Base-by-base conservation (phyloP, 2,113 vertebrate genomes). In the Nicator chloris region DNA sequence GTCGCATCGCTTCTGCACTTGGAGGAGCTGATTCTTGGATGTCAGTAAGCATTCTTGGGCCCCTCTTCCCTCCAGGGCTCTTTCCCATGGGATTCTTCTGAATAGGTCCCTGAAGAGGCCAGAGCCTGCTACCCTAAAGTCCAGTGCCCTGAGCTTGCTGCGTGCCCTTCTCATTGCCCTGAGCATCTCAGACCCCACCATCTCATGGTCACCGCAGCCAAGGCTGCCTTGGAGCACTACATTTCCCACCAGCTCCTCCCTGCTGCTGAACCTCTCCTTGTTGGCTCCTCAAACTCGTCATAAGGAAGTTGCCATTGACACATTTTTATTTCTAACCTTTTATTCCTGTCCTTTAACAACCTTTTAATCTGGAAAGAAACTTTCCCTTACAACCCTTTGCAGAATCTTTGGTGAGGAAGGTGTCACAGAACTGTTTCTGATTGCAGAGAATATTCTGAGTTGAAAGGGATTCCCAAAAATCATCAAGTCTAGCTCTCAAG, bases 121-220 rank as follows among this genome's bases (percentile, higher is more conserved):
- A 35, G 31, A 49, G 26, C 31, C 22, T 51, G 17, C 71, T 51
- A 3, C 22, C 44, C 37, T 59, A 42, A 76, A 50, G 14, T 30
- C 30, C 70, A 49, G 13, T 15, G 30, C 15, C 16, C 16, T 57
- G 31, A 68, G 26, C 11, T 51, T 59, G 17, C 37, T 65, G 30
- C 0, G 0, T 57, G 50, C 13, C 21, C 26, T 31, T 27, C 63
- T 51, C 45, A 21, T 9, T 50, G 21, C 17, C 27, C 37, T 33
- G 33, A 37, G 17, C 30, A 51, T 24, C 44, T 31, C 17, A 11
- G 33, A 59, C 14, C 44, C 26, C 37, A 59, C 26, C 61, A 49
- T 26, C 44, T 35, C 3, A 0, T 31, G 35, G 44, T 57, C 47
- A 27, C 39, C 3, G 1, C 22, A 22, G 44, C 37, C 82, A 66